Conservation (phyloP, 1,140 invertebrate species). For the Marisa cornuarietis region DNA sequence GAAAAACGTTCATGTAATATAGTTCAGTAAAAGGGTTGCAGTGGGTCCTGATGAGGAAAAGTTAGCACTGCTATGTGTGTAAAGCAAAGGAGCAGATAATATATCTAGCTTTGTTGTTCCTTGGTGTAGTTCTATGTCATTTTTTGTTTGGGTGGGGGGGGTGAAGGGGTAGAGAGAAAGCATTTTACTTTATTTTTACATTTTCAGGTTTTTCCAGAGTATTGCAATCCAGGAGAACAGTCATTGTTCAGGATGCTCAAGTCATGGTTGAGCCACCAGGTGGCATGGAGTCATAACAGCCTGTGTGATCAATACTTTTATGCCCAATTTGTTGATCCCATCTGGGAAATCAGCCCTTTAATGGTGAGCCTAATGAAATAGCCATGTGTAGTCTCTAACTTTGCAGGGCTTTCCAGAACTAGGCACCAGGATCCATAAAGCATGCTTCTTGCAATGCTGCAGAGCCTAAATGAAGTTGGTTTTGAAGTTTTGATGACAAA, state of each 20-base stretch:
- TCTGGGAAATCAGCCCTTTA: conserved; percentile 55
- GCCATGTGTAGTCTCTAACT: not conserved
- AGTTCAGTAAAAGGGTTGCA: too few relatives aligned
- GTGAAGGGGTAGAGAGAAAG: not conserved
- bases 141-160: not conserved
- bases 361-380: conserved; percentile 40
- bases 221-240: conserved; percentile 45
- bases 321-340: conserved; percentile 53
- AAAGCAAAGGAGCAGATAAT: too few relatives aligned
- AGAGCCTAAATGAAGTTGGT: not conserved
- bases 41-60: too few relatives aligned
- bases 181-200: not conserved
- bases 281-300: conserved; percentile 52
- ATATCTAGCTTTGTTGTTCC: too few relatives aligned
- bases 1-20: too few relatives aligned
- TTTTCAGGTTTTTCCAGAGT: conserved; percentile 49
- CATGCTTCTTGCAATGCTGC: not conserved
- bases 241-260: conserved; percentile 39
- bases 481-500: not conserved
- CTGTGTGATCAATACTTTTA: conserved; percentile 56
- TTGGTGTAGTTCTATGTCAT: not conserved
- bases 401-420: not conserved
- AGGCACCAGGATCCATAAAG: too few relatives aligned
- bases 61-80: too few relatives aligned
- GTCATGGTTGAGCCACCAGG: conserved; percentile 40